Percentiles rank a stretch among this genome's conserved stretches.
Evolutionary conservation across 2,113 vertebrate species (phyloP).

Genomic region (Lepidothrix coronata): DNA sequence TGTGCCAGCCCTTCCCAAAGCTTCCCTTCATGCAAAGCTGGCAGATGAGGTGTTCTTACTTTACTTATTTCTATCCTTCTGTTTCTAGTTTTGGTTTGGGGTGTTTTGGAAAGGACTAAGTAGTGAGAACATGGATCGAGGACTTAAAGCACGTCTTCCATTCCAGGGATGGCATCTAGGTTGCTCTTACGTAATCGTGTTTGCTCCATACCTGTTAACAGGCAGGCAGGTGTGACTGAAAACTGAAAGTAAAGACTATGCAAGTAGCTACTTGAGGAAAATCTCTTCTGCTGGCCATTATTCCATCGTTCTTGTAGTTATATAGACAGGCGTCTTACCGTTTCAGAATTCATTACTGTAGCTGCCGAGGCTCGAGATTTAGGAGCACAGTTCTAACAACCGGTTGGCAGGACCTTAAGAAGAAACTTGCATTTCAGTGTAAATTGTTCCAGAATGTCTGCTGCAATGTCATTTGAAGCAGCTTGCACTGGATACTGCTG

Average conservation of each 20-base stretch:
- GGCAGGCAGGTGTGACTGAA: neutral
- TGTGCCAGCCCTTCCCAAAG: neutral
- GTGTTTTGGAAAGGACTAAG: neutral
- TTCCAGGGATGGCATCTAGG: neutral
- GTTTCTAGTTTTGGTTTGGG: neutral
- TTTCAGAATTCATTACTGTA: neutral
- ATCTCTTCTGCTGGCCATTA: neutral
- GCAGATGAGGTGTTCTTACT: neutral
- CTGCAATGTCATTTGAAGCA: neutral
- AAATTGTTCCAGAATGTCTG: neutral
- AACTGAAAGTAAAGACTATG: neutral
- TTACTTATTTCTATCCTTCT: neutral
- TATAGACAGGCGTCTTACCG: neutral
- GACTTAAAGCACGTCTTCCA: neutral
- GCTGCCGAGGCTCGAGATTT: neutral
- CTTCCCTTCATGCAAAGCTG: neutral
- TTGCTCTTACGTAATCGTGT: neutral
- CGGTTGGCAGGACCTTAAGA: neutral
- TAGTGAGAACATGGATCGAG: accelerated
- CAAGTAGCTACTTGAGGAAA: neutral
- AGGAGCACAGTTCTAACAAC: neutral
- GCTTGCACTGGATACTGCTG: neutral
- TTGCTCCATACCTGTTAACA: neutral
- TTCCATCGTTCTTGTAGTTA: neutral
- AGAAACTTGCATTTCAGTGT: neutral